Evolutionary conservation across 2,888 invertebrate species (phyloP).

Genomic region (Paralinhomoeus sp.): DNA sequence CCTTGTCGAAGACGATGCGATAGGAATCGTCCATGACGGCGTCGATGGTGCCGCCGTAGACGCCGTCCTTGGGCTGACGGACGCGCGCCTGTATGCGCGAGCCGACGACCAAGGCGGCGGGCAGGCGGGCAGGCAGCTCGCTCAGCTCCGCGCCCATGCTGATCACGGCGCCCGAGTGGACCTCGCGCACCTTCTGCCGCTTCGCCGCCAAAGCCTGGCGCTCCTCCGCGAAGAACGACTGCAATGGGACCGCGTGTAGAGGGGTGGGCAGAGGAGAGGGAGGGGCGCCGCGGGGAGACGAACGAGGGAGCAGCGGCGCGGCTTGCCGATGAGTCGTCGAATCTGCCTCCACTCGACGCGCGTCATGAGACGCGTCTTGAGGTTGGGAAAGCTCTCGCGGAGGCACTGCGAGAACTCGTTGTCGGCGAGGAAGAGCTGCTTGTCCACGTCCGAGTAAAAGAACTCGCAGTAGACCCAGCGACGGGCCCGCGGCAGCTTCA

Average conservation of each 20-base stretch:
- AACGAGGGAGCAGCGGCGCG: constrained; percentile 61
- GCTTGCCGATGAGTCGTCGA: constrained; percentile 84
- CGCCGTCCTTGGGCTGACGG: constrained; percentile 20
- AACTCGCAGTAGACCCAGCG: constrained; percentile 74
- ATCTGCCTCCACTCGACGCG: constrained; percentile 86
- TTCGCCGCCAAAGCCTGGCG: constrained; percentile 65
- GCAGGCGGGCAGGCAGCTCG: constrained; percentile 15
- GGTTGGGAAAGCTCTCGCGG: constrained; percentile 71
- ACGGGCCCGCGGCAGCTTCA: constrained; percentile 90
- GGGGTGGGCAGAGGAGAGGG: no score
- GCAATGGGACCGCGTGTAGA: background rate
- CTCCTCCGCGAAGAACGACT: constrained; percentile 81
- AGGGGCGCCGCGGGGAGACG: no score
- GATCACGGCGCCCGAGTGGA: constrained; percentile 37
- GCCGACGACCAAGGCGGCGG: constrained; percentile 12
- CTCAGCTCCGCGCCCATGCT: constrained; percentile 1
- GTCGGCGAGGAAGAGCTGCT: constrained; percentile 66
- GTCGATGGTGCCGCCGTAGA: constrained; percentile 22
- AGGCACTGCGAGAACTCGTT: constrained; percentile 87
- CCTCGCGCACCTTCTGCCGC: constrained; percentile 63
- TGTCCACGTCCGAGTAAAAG: constrained; percentile 94
- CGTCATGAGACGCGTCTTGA: constrained; percentile 58
- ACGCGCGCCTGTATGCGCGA: background rate
- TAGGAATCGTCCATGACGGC: constrained; percentile 19
- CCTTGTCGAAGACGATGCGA: constrained; percentile 23